Evolutionary conservation across 2,113 vertebrate genomes (phyloP).

Genomic region (Bambusicola thoracicus): DNA sequence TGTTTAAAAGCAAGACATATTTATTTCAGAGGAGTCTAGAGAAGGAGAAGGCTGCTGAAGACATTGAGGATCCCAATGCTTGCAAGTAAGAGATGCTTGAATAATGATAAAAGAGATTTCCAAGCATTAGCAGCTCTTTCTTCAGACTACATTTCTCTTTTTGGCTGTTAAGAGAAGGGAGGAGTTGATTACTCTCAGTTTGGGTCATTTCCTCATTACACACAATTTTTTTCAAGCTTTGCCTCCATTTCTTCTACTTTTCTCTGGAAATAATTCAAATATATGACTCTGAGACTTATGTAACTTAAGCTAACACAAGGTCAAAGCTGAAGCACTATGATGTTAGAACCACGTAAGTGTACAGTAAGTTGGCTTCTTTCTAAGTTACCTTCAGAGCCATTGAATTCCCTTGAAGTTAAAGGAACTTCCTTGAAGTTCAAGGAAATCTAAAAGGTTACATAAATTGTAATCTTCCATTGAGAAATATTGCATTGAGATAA

Average conservation of each 20-base stretch:
- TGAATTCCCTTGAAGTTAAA: neutral
- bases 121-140: neutral
- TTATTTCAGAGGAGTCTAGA: conserved; percentile 79
- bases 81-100: conserved; percentile 80
- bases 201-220: neutral
- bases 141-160: neutral
- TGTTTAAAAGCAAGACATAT: conserved; percentile 22
- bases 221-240: neutral
- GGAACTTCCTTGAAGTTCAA: no score
- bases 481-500: neutral
- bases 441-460: neutral
- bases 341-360: neutral
- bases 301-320: neutral
- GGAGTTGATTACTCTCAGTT: neutral
- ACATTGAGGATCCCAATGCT: conserved; percentile 87
- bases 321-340: neutral
- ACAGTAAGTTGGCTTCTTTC: neutral
- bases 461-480: neutral
- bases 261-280: neutral
- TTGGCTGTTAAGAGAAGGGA: neutral
- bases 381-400: neutral
- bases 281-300: neutral
- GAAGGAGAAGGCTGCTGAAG: conserved; percentile 74
- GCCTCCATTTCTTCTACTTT: neutral
- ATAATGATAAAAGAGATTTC: neutral